Evolutionary conservation across 2,888 invertebrate species (phyloP).

Genomic region (Chironomus riparius): DNA sequence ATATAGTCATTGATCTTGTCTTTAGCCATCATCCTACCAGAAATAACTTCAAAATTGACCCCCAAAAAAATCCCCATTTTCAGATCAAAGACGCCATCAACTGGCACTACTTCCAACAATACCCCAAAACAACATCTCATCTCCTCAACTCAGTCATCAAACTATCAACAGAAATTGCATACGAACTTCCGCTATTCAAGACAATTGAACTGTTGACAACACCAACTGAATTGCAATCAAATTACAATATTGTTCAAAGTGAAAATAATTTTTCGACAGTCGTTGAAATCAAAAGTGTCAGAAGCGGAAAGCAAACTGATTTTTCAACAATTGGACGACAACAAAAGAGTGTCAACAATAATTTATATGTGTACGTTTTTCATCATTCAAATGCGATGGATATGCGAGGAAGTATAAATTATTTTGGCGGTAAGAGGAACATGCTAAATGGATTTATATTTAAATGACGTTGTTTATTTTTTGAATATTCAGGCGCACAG

Average conservation of each 20-base stretch:
- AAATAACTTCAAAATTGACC: no score
- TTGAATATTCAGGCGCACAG: slow-evolving; percentile 46
- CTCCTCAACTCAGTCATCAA: slow-evolving; percentile 38
- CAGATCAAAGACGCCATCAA: slow-evolving; percentile 36
- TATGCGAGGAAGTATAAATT: slow-evolving; percentile 39
- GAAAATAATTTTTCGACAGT: slow-evolving; percentile 11
- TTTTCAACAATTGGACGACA: neutral
- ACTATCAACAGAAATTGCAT: slow-evolving; percentile 38
- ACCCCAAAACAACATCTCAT: slow-evolving; percentile 31
- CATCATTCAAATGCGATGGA: slow-evolving; percentile 41
- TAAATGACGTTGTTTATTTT: neutral
- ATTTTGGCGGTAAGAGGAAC: slow-evolving; percentile 33
- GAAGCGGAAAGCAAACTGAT: slow-evolving; percentile 8
- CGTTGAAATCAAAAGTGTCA: neutral
- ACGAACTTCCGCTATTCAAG: slow-evolving; percentile 39
- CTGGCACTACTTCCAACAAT: slow-evolving; percentile 39
- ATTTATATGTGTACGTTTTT: slow-evolving; percentile 38
- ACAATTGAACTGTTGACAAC: slow-evolving; percentile 34
- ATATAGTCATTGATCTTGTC: no score
- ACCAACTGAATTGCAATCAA: neutral
- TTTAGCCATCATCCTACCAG: no score
- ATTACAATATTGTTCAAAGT: neutral
- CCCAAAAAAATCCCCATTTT: neutral
- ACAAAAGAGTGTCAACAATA: slow-evolving; percentile 20
- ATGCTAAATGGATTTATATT: neutral